Conservation (phyloP, 2,888 invertebrate genomes). For the Coronaproctus castanopsis region DNA sequence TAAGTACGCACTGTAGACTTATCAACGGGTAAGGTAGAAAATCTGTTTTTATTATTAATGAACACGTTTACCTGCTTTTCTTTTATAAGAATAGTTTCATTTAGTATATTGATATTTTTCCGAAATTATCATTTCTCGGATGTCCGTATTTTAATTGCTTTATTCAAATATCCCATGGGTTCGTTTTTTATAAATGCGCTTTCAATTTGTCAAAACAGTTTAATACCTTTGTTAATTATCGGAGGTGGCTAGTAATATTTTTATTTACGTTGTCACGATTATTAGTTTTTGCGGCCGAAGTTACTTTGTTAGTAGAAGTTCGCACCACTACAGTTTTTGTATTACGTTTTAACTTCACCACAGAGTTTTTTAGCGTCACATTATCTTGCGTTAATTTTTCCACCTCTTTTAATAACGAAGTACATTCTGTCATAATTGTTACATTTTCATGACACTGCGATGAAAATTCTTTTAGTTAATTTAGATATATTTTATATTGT, state of each 20-base stretch:
- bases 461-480: background rate
- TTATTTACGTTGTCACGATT: background rate
- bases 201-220: background rate
- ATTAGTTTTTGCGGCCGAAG: background rate
- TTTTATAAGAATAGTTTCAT: too few species aligned
- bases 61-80: too few species aligned
- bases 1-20: too few species aligned
- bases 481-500: background rate
- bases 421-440: background rate
- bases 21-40: too few species aligned
- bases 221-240: background rate
- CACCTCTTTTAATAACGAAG: background rate
- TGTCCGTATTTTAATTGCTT: background rate
- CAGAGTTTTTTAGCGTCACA: background rate
- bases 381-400: background rate
- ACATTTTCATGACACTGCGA: background rate
- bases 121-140: background rate
- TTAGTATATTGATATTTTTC: background rate
- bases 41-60: too few species aligned
- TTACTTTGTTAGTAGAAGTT: background rate
- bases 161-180: background rate
- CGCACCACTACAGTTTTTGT: background rate
- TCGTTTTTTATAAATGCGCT: background rate
- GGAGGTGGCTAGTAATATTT: background rate
- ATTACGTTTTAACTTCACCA: background rate